Conservation (phyloP, 2,797 vertebrate genomes). For the Phaenicophaeus curvirostris region DNA sequence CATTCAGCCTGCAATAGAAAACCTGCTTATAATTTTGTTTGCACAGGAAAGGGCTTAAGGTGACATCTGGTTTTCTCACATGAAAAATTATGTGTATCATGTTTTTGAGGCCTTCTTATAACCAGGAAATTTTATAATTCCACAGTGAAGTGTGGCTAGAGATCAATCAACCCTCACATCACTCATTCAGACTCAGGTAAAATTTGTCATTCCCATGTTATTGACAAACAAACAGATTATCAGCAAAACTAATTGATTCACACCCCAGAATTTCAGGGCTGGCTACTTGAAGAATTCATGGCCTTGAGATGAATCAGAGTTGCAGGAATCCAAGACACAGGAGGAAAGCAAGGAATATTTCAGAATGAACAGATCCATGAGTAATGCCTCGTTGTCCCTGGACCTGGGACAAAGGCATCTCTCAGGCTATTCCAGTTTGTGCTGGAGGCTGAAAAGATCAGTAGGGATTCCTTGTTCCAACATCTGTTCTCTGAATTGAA, state of each 20-base stretch:
- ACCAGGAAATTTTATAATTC: not conserved
- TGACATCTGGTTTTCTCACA: not conserved
- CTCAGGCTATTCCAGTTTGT: not conserved
- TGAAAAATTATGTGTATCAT: not conserved
- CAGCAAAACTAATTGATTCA: not conserved
- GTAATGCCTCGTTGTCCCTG: not conserved
- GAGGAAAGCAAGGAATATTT: not conserved
- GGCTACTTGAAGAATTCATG: not conserved
- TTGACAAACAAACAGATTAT: not conserved
- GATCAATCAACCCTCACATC: not conserved
- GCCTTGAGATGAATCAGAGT: not conserved
- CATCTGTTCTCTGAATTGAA: not conserved
- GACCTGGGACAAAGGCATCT: not conserved
- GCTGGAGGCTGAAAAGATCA: not conserved
- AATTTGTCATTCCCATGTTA: not conserved
- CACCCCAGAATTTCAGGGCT: not conserved
- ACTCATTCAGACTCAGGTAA: not conserved
- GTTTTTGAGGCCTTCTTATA: not conserved
- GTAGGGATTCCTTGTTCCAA: not conserved
- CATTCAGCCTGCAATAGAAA: not conserved
- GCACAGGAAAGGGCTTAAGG: not conserved
- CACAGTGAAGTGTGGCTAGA: not conserved
- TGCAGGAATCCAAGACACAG: not conserved
- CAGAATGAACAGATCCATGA: not conserved
- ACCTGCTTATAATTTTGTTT: not conserved